phyloP scores from a whole-genome alignment of 2,113 vertebrate species.

The Chamaea fasciata region DNA sequence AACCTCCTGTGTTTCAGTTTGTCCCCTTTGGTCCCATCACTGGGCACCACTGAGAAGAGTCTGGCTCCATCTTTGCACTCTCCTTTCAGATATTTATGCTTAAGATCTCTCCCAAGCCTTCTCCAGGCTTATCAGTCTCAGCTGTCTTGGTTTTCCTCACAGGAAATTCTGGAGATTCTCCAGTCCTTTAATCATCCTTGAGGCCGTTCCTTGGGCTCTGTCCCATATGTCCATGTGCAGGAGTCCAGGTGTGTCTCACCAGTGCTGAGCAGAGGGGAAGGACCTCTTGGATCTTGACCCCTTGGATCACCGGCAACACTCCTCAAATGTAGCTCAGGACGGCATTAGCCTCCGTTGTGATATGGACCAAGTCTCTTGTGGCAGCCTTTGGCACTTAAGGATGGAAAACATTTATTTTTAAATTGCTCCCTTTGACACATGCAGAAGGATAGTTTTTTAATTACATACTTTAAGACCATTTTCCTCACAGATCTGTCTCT shows the following conservation, averaged over 20 bases:
- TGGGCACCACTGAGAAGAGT: neutral
- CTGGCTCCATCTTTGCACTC: neutral
- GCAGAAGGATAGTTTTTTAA: neutral
- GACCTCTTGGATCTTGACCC: neutral
- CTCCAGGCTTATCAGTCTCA: neutral
- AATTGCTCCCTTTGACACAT: neutral
- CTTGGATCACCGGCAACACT: neutral
- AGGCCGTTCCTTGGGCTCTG: neutral
- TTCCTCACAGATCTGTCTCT: neutral
- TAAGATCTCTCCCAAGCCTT: neutral
- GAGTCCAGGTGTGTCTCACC: neutral
- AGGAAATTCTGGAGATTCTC: neutral
- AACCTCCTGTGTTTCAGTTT: neutral
- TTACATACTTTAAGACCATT: neutral
- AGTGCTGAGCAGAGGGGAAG: neutral
- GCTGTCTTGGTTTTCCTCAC: neutral
- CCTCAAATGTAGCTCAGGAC: neutral
- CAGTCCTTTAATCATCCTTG: neutral
- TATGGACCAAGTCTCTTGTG: neutral
- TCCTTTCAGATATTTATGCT: neutral
- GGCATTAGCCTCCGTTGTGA: neutral
- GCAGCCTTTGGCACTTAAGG: neutral
- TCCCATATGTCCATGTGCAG: fast-evolving
- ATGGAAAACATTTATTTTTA: neutral
- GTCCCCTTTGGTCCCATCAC: neutral